Evolutionary conservation across 2,797 vertebrate species (phyloP).

Genomic region (Enteromius unitaeniatus): DNA sequence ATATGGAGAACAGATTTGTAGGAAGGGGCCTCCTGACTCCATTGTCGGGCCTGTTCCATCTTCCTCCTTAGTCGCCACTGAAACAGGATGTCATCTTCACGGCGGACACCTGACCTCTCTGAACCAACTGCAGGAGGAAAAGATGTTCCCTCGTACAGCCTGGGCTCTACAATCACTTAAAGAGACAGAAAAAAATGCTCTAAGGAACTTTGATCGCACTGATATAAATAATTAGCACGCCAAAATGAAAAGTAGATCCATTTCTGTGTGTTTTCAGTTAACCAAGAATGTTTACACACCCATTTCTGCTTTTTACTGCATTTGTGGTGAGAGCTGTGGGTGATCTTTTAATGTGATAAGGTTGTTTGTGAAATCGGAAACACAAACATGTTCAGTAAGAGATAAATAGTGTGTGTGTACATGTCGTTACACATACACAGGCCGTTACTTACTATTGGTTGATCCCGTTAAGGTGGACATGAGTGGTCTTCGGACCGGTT

Average conservation of each 20-base stretch:
- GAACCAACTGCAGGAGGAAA: constrained; percentile 6
- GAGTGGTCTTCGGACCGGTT: constrained; percentile 63
- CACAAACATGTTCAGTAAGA: neutral
- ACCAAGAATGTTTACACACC: neutral
- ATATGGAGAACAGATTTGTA: constrained; percentile 53
- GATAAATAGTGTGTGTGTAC: neutral
- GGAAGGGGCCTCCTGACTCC: constrained; percentile 47
- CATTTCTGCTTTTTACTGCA: neutral
- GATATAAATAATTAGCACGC: neutral
- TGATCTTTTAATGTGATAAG: neutral
- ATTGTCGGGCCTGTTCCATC: constrained; percentile 81
- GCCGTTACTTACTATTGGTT: constrained; percentile 64
- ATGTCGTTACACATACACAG: neutral
- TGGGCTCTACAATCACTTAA: constrained; percentile 23
- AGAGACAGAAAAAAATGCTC: neutral
- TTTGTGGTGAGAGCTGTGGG: neutral
- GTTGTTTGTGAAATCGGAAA: neutral
- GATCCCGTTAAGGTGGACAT: constrained; percentile 60
- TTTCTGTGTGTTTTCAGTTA: neutral
- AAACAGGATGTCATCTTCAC: constrained; percentile 89
- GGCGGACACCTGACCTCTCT: constrained; percentile 56
- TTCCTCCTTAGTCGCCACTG: constrained; percentile 91
- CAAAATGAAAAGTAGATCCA: neutral
- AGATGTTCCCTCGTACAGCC: neutral
- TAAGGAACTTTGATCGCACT: neutral